Conservation (phyloP, 2,113 vertebrate species). For the Onychostoma macrolepis region DNA sequence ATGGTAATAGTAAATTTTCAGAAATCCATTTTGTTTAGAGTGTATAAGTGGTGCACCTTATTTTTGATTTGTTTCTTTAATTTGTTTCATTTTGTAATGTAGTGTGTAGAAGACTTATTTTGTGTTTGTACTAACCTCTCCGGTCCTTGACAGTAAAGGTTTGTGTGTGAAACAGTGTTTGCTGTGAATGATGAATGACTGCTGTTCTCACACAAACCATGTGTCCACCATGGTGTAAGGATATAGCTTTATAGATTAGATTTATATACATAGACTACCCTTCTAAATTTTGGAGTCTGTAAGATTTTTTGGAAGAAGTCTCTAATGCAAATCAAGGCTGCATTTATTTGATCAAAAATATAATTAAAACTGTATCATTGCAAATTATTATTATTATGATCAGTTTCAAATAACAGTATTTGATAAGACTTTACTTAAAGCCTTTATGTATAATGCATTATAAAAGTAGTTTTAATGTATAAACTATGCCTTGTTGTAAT, state of each 20-base stretch:
- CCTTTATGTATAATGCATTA: no score
- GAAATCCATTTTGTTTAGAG: background rate
- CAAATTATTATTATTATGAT: background rate
- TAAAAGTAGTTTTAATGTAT: no score
- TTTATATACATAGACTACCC: no score
- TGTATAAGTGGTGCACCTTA: slow-evolving; percentile 19
- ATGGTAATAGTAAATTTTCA: background rate
- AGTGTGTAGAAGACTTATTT: slow-evolving; percentile 59
- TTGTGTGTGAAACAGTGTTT: slow-evolving; percentile 55
- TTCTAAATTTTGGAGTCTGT: background rate
- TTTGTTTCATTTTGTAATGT: slow-evolving; percentile 58
- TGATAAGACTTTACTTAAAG: no score
- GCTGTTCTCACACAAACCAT: slow-evolving; percentile 57
- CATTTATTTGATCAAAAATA: background rate
- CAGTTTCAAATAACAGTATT: background rate
- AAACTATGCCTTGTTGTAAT: no score
- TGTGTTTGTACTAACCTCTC: slow-evolving; percentile 74
- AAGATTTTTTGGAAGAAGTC: background rate
- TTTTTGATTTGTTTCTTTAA: slow-evolving; percentile 51
- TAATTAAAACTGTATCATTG: background rate
- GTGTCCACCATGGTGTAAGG: slow-evolving; percentile 58
- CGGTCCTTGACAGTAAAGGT: slow-evolving; percentile 62
- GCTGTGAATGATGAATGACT: background rate
- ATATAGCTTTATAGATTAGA: background rate
- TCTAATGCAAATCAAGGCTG: background rate